phyloP scores from a whole-genome alignment of 23 tunicate species.

The Trididemnum miniatum region DNA sequence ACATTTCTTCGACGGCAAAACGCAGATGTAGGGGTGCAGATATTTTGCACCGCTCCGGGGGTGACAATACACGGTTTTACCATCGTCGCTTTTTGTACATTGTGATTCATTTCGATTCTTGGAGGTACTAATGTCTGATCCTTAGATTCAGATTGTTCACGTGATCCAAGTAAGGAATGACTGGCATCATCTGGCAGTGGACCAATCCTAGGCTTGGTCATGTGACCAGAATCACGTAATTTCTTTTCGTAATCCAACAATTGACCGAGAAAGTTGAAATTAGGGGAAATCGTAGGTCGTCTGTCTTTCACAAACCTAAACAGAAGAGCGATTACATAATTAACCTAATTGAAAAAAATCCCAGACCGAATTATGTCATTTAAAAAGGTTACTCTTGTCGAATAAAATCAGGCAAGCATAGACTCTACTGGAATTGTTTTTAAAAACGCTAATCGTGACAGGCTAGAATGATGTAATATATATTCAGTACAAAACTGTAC shows the following conservation, averaged over 20 bases:
- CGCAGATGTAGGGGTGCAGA: conserved; percentile 33
- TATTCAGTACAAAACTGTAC: too few species aligned
- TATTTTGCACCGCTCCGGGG: not conserved
- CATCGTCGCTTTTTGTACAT: not conserved
- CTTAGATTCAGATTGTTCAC: too few species aligned
- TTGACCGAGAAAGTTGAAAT: conserved; percentile 96
- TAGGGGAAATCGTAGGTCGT: conserved; percentile 93
- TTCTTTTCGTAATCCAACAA: conserved; percentile 79
- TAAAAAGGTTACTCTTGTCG: too few species aligned
- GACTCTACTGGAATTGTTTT: too few species aligned
- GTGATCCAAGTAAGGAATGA: not conserved
- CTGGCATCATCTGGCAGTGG: conserved; percentile 14
- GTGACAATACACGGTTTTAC: conserved; percentile 13
- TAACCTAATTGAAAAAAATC: not conserved
- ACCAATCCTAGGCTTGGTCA: conserved; percentile 51
- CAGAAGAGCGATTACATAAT: not conserved
- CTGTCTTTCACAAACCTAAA: conserved; percentile 91
- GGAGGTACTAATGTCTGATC: not conserved
- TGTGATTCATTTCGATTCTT: conserved; percentile 8
- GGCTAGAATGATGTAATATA: too few species aligned
- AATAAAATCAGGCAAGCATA: too few species aligned
- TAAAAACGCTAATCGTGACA: too few species aligned
- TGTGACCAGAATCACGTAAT: conserved; percentile 45
- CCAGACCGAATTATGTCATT: too few species aligned
- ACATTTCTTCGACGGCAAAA: conserved; percentile 76